These are phyloP conservation scores for Sebastes iracundus DNA, from an alignment of 2,797 vertebrate genomes.

Conservation along the genomic window DNA sequence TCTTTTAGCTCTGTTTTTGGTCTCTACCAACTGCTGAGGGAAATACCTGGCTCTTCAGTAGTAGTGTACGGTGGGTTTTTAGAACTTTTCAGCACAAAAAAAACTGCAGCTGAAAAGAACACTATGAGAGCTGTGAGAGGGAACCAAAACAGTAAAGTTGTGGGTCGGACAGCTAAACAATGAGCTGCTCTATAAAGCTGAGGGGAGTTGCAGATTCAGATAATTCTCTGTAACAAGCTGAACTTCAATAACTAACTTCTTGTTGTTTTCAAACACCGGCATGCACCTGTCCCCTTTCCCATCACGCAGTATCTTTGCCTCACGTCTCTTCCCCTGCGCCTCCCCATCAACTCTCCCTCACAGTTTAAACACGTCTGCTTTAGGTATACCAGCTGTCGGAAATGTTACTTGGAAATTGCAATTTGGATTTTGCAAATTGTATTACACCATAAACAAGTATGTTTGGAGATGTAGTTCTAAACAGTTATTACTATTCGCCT, in stretches of 20 bases:
- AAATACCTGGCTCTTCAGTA: neutral
- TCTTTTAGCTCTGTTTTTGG: no score
- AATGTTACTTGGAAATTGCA: neutral
- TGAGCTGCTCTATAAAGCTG: neutral
- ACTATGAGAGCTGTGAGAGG: neutral
- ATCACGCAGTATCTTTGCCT: no score
- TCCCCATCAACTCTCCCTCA: no score
- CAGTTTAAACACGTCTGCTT: no score
- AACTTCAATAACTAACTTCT: no score
- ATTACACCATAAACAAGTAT: neutral
- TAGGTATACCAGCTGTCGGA: neutral
- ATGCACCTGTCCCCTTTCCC: no score
- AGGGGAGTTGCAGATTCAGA: neutral
- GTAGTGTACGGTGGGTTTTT: neutral
- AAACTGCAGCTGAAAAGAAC: neutral
- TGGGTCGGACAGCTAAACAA: neutral
- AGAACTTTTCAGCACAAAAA: neutral
- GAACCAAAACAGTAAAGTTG: neutral
- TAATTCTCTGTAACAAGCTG: no score
- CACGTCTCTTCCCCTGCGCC: no score
- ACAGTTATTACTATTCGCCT: neutral
- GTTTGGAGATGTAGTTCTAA: neutral
- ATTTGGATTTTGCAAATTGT: neutral
- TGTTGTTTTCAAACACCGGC: accelerated
- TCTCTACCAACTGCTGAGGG: no score